Evolutionary conservation across 2,888 invertebrate genomes (phyloP).

Genomic region (Nephrocerus scutellatus): DNA sequence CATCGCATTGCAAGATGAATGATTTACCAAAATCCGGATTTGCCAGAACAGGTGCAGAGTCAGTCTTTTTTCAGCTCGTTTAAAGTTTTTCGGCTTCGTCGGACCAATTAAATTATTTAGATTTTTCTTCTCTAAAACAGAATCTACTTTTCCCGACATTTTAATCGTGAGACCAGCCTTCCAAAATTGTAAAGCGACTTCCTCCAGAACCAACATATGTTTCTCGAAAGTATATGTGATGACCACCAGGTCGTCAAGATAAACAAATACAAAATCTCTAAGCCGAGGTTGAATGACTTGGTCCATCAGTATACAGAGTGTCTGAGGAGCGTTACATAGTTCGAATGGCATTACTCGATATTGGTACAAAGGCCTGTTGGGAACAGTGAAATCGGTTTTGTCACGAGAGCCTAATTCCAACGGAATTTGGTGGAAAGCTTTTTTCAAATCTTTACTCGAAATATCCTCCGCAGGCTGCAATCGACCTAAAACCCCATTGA

Average conservation of each 20-base stretch:
- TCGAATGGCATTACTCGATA: conserved; percentile 10
- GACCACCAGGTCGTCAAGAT: conserved; percentile 3
- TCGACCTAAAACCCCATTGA: conserved; percentile 7
- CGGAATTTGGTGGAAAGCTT: conserved; percentile 11
- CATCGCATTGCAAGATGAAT: conserved; percentile 17
- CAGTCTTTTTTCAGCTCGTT: too few species aligned
- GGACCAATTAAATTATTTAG: background rate
- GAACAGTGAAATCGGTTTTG: conserved; percentile 9
- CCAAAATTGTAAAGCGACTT: background rate
- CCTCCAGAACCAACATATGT: background rate
- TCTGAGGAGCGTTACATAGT: conserved; percentile 3
- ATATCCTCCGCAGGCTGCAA: conserved; percentile 10
- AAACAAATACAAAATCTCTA: conserved; percentile 1
- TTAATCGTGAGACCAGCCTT: background rate
- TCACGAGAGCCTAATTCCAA: conserved; percentile 4
- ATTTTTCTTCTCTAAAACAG: conserved; percentile 1
- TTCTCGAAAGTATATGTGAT: background rate
- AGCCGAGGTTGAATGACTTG: conserved; percentile 1
- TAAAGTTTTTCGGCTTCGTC: conserved; percentile 8
- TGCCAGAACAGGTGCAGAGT: conserved; percentile 10
- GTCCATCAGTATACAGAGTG: conserved; percentile 2
- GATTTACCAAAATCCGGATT: conserved; percentile 16
- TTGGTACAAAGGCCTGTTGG: conserved; percentile 7
- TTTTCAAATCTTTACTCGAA: conserved; percentile 12
- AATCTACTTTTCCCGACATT: too few species aligned